These are phyloP conservation scores for Phyllostomus discolor DNA, from an alignment of 2,113 vertebrate species.

Conservation along the genomic window DNA sequence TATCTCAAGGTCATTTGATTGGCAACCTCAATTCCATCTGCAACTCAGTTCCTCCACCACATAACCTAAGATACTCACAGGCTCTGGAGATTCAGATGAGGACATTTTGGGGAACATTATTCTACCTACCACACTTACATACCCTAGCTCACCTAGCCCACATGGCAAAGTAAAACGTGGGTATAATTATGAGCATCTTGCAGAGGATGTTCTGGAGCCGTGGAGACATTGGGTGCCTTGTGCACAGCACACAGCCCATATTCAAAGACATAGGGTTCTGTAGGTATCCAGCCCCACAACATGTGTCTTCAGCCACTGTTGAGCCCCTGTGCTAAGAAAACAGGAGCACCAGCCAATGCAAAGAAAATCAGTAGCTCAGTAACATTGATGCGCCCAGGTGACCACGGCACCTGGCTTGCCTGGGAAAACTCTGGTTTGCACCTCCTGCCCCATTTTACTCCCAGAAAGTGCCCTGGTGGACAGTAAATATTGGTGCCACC, in stretches of 20 bases:
- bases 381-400: fast-evolving
- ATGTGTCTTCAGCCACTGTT: too few species aligned
- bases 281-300: background rate
- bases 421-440: background rate
- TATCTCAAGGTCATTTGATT: background rate
- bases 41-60: too few species aligned
- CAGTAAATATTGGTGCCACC: background rate
- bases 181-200: fast-evolving
- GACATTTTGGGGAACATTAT: too few species aligned
- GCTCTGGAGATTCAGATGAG: too few species aligned
- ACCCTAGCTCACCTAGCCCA: too few species aligned
- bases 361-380: background rate
- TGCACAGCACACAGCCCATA: background rate
- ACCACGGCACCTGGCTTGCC: background rate
- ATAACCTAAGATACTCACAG: background rate
- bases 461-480: background rate
- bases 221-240: fast-evolving
- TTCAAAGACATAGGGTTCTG: fast-evolving
- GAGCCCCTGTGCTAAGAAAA: background rate
- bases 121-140: too few species aligned
- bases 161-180: background rate
- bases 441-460: background rate
- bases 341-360: background rate
- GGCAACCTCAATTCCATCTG: background rate
- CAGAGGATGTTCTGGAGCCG: background rate